Conservation (phyloP, 2,888 invertebrate genomes). For the Agrotis exclamationis region DNA sequence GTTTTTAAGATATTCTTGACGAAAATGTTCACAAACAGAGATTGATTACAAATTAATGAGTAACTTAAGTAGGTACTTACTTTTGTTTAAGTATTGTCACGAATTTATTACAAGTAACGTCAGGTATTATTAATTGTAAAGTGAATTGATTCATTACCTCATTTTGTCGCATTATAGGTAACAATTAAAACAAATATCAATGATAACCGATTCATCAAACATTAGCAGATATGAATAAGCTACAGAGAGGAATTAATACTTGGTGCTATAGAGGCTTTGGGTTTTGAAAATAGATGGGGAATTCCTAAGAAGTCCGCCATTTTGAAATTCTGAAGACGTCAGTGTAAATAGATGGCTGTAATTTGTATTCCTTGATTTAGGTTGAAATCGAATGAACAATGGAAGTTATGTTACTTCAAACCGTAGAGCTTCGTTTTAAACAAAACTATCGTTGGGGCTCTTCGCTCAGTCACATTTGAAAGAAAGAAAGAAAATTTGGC, state of each 20-base stretch:
- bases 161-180: too few species aligned
- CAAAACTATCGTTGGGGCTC: too few species aligned
- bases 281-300: background rate
- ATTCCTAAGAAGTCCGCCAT: background rate
- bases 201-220: background rate
- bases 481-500: too few species aligned
- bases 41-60: slow-evolving; percentile 49
- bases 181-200: too few species aligned
- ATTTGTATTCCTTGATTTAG: background rate
- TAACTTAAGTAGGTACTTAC: background rate
- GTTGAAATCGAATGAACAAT: background rate
- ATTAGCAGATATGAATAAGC: background rate
- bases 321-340: background rate
- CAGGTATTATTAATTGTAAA: too few species aligned
- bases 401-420: background rate
- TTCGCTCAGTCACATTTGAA: too few species aligned
- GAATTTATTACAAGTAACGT: slow-evolving; percentile 5
- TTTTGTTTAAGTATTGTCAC: background rate
- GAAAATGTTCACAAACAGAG: slow-evolving; percentile 17
- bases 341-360: background rate
- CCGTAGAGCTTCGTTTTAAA: too few species aligned
- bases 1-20: background rate
- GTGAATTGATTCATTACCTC: too few species aligned
- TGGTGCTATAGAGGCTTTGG: too few species aligned
- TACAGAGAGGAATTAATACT: background rate